Base-by-base conservation (phyloP, 1,140 invertebrate genomes). In the Brachionus sp. region DNA sequence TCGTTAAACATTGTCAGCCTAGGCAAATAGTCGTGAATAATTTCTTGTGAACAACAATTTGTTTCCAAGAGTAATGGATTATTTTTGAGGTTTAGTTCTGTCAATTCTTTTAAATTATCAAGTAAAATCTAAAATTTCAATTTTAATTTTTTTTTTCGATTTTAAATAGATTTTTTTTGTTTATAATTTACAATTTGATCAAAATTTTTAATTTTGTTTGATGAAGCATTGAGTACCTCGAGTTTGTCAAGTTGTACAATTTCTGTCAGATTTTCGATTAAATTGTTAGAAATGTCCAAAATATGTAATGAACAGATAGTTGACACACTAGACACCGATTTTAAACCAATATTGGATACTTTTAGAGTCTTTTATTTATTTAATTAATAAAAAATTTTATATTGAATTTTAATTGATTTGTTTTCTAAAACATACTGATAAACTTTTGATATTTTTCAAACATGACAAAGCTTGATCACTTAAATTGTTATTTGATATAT, bases 401-500 rank as follows among this genome's bases (percentile, higher is more conserved):
- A 75, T 46, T 46, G 12, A 29, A 75, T 13, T 12, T 6, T 75
- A 46, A 3, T 10, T n/a, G 10, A 75, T 13, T 12, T 13, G 10
- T 29, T n/a, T 16, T 42, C 16, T 35, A 42, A 42, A 13, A 19
- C 6, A 39, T 73, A 73, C 68, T 42, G 37, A 44, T 23, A 75
- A 46, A 25, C n/a, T 75, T 46, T 75, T 44, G 23, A 75, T 29
- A 75, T 25, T 46, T 75, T 50, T 75, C 6, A 75, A 9, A 25
- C 19, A 46, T 29, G 5, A 50, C 19, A 46, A 44, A 5, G 39
- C 9, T 13, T 10, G 16, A 46, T 50, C 70, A 25, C 10, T 46
- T 16, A 75, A 50, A 23, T 39, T 42, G 44, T 75, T 75, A 25
- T 75, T 75, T 75, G 70, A 75, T 10, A 75, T 25, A 75, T 75